Conservation (phyloP, 2,888 invertebrate species). For the Tillus elongatus region DNA sequence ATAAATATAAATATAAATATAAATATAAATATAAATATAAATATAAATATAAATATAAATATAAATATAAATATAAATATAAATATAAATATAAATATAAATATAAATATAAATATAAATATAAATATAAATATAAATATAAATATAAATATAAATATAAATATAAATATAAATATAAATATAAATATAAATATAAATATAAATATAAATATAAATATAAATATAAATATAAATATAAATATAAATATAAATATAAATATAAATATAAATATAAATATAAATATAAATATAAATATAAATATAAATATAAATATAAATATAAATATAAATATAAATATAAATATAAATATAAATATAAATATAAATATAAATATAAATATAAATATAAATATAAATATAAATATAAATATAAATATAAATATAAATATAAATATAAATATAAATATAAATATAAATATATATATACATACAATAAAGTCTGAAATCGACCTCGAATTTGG, state of each 20-base stretch:
- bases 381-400: conserved; percentile 12
- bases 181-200: conserved; percentile 4
- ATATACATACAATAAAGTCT: too few species aligned
- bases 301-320: conserved; percentile 4
- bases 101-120: background rate
- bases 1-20: too few species aligned
- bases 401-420: conserved; percentile 12
- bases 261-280: conserved; percentile 3
- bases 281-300: conserved; percentile 4
- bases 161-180: conserved; percentile 2
- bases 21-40: background rate
- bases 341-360: conserved; percentile 9
- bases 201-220: conserved; percentile 3
- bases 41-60: conserved; percentile 4
- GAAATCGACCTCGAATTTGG: too few species aligned
- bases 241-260: conserved; percentile 4
- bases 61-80: conserved; percentile 4
- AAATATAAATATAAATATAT: conserved; percentile 13
- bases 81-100: conserved; percentile 1
- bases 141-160: background rate
- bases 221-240: conserved; percentile 4
- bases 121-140: background rate
- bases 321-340: conserved; percentile 6
- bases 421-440: conserved; percentile 14
- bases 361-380: conserved; percentile 9